Base-by-base conservation (phyloP, 2,888 invertebrate species). In the Pyrrhosoma nymphula region DNA sequence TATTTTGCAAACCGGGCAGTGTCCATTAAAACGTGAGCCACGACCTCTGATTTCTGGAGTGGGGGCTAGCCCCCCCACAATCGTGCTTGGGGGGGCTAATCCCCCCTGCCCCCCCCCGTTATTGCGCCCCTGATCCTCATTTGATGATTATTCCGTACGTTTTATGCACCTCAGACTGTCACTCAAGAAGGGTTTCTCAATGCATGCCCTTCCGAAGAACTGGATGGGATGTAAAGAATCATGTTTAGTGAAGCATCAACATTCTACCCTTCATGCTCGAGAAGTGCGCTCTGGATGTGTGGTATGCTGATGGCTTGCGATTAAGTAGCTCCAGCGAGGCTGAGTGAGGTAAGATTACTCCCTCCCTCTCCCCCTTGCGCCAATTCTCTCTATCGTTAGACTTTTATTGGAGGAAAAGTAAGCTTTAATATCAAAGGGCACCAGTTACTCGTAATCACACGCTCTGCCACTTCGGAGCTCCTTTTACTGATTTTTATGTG, bases 401-500 rank as follows among this genome's bases (percentile, higher is more conserved):
- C 82, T 16, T 30, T 82, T 82, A 82, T 35, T 0, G 82, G 69
- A 69, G 12, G 35, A 26, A 82, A 82, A 35, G 35, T 82, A 35
- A 16, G 82, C 30, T 35, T 35, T 82, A 82, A 30, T 82, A 35
- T 82, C 35, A 35, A 82, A 82, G 82, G 82, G 16, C 35, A 82
- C 30, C 16, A 82, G 3, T 82, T 35, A 14, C 30, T 35, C 82
- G 82, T 8, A 35, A 82, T 82, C 30, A 82, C 69, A 30, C 35
- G 30, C 35, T 16, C 35, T 16, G 82, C 35, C 82, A 82, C 82
- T 82, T 82, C 14, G 14, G 6, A 35, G 35, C 35, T 0, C 35
- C 82, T 82, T 69, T 82, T 82, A 35, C 35, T 82, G 82, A 82
- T 35, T 82, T 82, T 82, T 82, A 35, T 82, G 35, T 35, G 82